phyloP scores from a whole-genome alignment of 2,888 invertebrate genomes.

The Drosophila imparisetae region DNA sequence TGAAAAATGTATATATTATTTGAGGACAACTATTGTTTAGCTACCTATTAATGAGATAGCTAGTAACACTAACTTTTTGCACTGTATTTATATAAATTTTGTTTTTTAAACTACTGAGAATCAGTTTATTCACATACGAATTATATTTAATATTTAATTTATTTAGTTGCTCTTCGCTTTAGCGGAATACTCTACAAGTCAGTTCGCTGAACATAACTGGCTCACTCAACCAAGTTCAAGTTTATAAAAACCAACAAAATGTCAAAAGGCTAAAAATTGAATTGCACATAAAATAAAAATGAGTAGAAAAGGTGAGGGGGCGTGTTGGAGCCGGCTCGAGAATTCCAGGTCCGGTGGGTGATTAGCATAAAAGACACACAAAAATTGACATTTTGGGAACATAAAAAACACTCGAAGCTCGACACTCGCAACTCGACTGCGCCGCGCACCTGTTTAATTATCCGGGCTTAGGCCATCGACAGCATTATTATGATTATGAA shows the following conservation, averaged over 20 bases:
- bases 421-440: slow-evolving; percentile 41
- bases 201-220: slow-evolving; percentile 25
- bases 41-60: background rate
- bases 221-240: slow-evolving; percentile 30
- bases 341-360: slow-evolving; percentile 7
- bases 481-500: background rate
- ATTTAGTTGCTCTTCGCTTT: background rate
- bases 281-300: slow-evolving; percentile 67
- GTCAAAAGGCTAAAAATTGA: slow-evolving; percentile 43
- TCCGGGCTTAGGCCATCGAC: slow-evolving; percentile 23
- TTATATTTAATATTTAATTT: background rate
- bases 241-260: slow-evolving; percentile 21
- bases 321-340: background rate
- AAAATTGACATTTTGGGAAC: slow-evolving; percentile 10
- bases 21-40: background rate
- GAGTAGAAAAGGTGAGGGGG: slow-evolving; percentile 14
- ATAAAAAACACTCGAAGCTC: slow-evolving; percentile 38
- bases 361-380: slow-evolving; percentile 25
- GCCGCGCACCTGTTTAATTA: slow-evolving; percentile 5
- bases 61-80: background rate
- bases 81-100: background rate
- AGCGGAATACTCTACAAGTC: background rate
- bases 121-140: background rate
- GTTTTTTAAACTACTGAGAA: background rate
- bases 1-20: background rate